Evolutionary conservation across 1,140 invertebrate species (phyloP), one percentile per base, ranked within the genome.

Genomic region (Drosophila albomicans): DNA sequence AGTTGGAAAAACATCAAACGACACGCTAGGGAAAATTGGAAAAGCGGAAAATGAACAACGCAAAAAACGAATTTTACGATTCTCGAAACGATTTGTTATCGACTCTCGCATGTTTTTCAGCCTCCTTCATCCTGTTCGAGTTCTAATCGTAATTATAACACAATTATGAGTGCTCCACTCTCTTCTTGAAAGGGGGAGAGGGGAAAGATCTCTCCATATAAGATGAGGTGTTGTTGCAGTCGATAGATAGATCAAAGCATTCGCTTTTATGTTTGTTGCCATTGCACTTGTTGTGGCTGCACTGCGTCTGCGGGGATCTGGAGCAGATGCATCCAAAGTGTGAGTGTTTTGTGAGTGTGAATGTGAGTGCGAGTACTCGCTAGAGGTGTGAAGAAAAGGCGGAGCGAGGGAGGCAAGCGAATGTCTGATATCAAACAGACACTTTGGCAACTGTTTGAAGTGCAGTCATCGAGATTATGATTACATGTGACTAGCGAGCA

Each of bases 351-450:
- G 35, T 10, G 35, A 49, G 32, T n/a, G 13, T 8, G 38, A 4
- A 38, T 13, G 25, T 10, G 28, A 16, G 20, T 15, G 10, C 13
- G 46, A 57, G 38, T 25, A n/a, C 49, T 35, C 48, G 30, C 58
- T 41, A 32, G 68, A 81, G 84, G 82, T 87, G 82, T 80, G 82
- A 87, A 87, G 71, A 73, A 79, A 79, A 58, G 61, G 20, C 20
- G 20, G 20, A 25, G 20, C 3, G 63, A 8, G 35, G 35, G 30
- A 32, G 58, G 20, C 56, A 58, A 79, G 45, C 64, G 59, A 84
- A 77, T 78, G 84, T 87, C 84, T 87, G 84, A 87, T 88, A 88
- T 87, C 84, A 87, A 87, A 87, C 84, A 87, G 84, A 87, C 84
- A 84, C 84, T 49, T 87, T 87, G 84, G 84, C 84, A 87, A 88